A percentile compares a stretch with the other conserved stretches of the same genome.
Evolutionary conservation across 2,797 vertebrate genomes (phyloP).

Genomic region (Fratercula arctica): DNA sequence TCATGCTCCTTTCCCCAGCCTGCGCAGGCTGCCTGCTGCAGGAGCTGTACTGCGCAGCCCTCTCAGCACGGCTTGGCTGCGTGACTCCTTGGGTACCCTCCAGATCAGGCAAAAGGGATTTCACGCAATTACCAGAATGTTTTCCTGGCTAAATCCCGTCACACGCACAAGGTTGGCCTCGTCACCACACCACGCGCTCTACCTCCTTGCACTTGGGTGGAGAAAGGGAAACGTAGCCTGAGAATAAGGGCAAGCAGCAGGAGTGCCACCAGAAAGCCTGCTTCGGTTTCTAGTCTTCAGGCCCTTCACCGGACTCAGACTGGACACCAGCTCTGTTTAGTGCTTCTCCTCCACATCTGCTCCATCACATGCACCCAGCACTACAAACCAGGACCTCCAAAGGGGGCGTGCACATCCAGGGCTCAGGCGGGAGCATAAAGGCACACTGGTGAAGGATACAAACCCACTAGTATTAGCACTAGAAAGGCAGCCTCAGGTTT

Average conservation of each 20-base stretch:
- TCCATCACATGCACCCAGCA: not conserved
- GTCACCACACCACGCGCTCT: not conserved
- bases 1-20: not conserved
- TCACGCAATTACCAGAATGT: not conserved
- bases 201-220: not conserved
- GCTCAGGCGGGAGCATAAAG: not conserved
- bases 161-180: not conserved
- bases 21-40: not conserved
- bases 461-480: not conserved
- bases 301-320: not conserved
- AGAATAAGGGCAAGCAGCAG: not conserved
- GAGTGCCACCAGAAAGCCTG: not conserved
- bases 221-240: not conserved
- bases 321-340: not conserved
- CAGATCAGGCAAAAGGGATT: not conserved
- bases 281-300: not conserved
- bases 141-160: not conserved
- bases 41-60: not conserved
- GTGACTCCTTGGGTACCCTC: not conserved
- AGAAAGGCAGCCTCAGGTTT: not conserved
- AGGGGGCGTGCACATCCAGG: not conserved
- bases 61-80: fast-evolving
- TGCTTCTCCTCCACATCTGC: not conserved
- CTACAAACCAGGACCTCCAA: not conserved
- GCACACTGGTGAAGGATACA: not conserved